Conservation (phyloP, 2,113 vertebrate genomes). For the Lampris megalopsis region DNA sequence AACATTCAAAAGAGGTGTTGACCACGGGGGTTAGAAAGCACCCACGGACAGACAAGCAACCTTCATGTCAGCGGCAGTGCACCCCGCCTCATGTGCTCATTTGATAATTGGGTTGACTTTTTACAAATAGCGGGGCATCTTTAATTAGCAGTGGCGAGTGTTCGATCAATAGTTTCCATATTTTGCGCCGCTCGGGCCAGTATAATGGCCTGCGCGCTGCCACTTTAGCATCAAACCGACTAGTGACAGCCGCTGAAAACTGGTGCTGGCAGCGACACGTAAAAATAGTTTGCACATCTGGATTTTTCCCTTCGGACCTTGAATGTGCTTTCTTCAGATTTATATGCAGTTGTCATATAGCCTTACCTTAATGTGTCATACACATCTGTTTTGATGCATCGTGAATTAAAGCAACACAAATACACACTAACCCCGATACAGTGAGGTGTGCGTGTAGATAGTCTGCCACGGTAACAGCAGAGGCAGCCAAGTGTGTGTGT, state of each 20-base stretch:
- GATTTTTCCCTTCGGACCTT: not conserved
- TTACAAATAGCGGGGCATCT: slow-evolving; percentile 75
- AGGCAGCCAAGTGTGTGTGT: not conserved
- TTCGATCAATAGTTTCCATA: slow-evolving; percentile 72
- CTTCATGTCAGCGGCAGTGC: slow-evolving; percentile 53
- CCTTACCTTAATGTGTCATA: too few species aligned
- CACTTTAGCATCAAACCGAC: slow-evolving; percentile 61
- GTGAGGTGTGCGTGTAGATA: not conserved
- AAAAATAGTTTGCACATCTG: not conserved
- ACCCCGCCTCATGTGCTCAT: slow-evolving; percentile 71
- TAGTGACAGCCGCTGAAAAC: slow-evolving; percentile 48
- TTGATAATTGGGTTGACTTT: slow-evolving; percentile 74
- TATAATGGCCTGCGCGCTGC: slow-evolving; percentile 64
- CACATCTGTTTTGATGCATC: too few species aligned
- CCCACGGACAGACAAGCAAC: slow-evolving; percentile 41
- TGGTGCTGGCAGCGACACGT: slow-evolving; percentile 17
- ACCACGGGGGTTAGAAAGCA: not conserved
- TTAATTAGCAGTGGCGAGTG: slow-evolving; percentile 73
- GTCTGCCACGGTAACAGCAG: not conserved
- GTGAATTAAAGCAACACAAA: too few species aligned
- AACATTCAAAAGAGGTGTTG: not conserved
- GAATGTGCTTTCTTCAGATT: not conserved
- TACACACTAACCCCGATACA: not conserved
- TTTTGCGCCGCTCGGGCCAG: slow-evolving; percentile 64
- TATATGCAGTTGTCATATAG: too few species aligned